Conservation (phyloP, 2,113 vertebrate species). For the Anhinga anhinga region DNA sequence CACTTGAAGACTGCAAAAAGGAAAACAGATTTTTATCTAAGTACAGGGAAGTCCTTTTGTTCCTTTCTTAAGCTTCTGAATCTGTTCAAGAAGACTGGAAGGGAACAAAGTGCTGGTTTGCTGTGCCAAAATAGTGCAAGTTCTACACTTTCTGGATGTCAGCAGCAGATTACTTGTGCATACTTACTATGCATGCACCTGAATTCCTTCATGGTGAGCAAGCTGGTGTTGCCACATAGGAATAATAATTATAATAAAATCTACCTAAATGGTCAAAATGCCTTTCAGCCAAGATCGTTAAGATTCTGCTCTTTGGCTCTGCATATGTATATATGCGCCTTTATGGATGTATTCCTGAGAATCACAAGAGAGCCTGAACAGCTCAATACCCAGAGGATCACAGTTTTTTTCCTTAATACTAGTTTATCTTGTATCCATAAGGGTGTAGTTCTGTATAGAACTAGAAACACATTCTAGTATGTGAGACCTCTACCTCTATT, state of each 20-base stretch:
- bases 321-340: not conserved
- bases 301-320: not conserved
- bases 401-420: not conserved
- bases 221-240: not conserved
- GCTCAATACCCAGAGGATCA: fast-evolving
- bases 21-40: not conserved
- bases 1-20: not conserved
- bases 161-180: not conserved
- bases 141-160: not conserved
- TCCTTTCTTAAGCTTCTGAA: not conserved
- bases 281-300: not conserved
- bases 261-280: not conserved
- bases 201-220: not conserved
- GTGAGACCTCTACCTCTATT: not conserved
- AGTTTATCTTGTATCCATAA: not conserved
- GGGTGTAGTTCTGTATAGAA: not conserved
- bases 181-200: not conserved
- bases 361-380: not conserved
- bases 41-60: not conserved
- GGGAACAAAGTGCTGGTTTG: not conserved
- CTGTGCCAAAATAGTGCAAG: not conserved
- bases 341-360: not conserved
- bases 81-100: not conserved
- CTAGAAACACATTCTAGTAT: not conserved
- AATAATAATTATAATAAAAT: not conserved